A percentile compares a stretch with the other conserved stretches of the same genome.
Evolutionary conservation across 2,888 invertebrate genomes (phyloP).

Genomic region (Nysson spinosus): DNA sequence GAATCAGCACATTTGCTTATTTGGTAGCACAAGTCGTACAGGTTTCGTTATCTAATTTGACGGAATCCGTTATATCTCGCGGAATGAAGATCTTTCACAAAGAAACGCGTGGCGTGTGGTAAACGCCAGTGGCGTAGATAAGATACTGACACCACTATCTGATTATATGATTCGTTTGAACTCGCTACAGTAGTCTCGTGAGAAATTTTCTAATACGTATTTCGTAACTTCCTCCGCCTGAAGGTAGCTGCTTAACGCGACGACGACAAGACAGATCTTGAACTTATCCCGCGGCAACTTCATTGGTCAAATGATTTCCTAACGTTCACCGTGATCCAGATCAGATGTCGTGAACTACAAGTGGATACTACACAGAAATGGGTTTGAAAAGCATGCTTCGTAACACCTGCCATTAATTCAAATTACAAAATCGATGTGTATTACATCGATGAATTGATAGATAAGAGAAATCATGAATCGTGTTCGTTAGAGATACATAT

Average conservation of each 20-base stretch:
- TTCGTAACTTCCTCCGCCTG: slow-evolving; percentile 34
- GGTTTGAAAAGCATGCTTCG: slow-evolving; percentile 12
- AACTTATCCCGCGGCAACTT: slow-evolving; percentile 22
- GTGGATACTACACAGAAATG: too few relatives aligned
- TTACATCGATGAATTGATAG: too few relatives aligned
- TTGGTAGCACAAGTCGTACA: too few relatives aligned
- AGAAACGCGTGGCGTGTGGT: slow-evolving; percentile 11
- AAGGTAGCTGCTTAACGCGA: background rate
- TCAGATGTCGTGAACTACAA: too few relatives aligned
- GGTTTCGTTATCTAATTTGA: too few relatives aligned
- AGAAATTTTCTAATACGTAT: slow-evolving; percentile 30
- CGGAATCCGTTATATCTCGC: too few relatives aligned
- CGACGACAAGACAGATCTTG: slow-evolving; percentile 27
- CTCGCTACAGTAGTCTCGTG: background rate
- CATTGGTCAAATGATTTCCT: slow-evolving; percentile 21
- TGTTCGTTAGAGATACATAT: too few relatives aligned
- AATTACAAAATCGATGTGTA: slow-evolving; percentile 4
- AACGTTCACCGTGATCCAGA: slow-evolving; percentile 26
- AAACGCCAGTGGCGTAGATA: slow-evolving; percentile 12
- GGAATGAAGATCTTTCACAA: too few relatives aligned
- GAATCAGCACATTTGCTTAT: too few relatives aligned
- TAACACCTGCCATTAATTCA: slow-evolving; percentile 29
- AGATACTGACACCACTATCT: too few relatives aligned
- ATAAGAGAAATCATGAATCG: too few relatives aligned
- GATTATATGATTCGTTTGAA: too few relatives aligned